These are phyloP conservation scores for Zaprionus gabonicus DNA, from an alignment of 1,140 invertebrate species.

Conservation along the genomic window DNA sequence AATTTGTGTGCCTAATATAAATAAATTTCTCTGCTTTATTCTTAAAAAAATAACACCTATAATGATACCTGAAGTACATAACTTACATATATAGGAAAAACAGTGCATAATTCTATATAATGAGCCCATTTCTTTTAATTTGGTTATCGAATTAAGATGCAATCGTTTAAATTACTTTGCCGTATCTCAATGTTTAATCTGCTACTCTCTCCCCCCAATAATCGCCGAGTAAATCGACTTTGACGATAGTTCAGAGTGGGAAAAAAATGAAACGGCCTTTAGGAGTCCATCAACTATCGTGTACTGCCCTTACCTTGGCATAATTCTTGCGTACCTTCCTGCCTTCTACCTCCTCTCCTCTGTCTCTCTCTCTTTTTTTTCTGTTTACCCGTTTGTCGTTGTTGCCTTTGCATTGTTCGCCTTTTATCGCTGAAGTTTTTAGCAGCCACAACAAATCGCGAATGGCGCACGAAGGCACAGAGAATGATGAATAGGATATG, in stretches of 20 bases:
- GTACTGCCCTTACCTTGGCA: constrained; percentile 56
- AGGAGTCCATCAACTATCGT: constrained; percentile 1
- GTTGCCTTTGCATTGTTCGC: constrained; percentile 43
- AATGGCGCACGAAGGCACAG: constrained; percentile 17
- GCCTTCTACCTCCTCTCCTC: not conserved
- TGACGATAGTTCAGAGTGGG: not conserved
- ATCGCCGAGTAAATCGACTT: not conserved
- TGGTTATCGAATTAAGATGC: constrained; percentile 1
- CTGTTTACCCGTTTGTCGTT: constrained; percentile 7
- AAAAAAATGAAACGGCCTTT: constrained; percentile 26
- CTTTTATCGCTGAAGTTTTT: constrained; percentile 61
- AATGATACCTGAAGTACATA: not conserved
- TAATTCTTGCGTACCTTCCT: constrained; percentile 45
- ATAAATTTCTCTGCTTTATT: not conserved
- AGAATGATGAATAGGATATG: constrained; percentile 43
- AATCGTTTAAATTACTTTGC: not conserved
- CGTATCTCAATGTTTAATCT: not conserved
- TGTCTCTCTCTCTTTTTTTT: not conserved
- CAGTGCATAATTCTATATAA: not conserved
- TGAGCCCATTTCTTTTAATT: not conserved
- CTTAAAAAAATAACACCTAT: not conserved
- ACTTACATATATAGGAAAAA: no score
- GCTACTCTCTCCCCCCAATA: not conserved
- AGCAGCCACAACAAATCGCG: constrained; percentile 64
- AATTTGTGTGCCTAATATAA: no score